These are phyloP conservation scores for Larimichthys polyactis DNA, from an alignment of 2,113 vertebrate genomes.

Conservation along the genomic window DNA sequence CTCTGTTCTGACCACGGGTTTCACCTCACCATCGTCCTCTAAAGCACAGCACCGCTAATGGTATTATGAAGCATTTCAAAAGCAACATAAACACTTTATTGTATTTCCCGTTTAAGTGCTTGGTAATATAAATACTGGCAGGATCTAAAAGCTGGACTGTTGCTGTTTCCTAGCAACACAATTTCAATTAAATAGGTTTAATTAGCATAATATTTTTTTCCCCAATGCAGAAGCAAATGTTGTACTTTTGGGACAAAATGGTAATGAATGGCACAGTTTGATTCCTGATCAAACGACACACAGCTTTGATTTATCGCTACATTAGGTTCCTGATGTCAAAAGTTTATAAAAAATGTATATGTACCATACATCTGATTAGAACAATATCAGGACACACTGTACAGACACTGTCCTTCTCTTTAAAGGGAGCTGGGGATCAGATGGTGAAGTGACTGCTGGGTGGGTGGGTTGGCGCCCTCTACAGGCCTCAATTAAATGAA, in stretches of 20 bases:
- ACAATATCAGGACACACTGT: background rate
- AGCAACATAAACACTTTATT: conserved; percentile 1
- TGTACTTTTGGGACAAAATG: conserved; percentile 24
- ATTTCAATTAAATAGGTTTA: conserved; percentile 48
- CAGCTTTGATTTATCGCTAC: background rate
- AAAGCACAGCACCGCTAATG: background rate
- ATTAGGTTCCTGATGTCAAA: background rate
- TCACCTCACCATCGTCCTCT: conserved; percentile 5
- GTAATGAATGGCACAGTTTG: conserved; percentile 6
- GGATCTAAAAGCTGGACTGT: conserved; percentile 25
- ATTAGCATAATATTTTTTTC: conserved; percentile 12
- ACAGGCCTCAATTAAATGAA: conserved; percentile 29
- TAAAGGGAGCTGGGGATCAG: background rate
- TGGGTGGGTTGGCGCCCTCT: conserved; percentile 66
- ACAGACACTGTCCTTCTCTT: background rate
- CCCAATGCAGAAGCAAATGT: background rate
- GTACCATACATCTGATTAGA: background rate
- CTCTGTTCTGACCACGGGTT: background rate
- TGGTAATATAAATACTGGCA: conserved; percentile 16
- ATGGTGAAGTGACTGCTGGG: background rate
- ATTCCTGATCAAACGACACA: conserved; percentile 11
- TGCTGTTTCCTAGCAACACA: conserved; percentile 70
- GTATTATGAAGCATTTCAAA: background rate
- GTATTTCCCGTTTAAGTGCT: conserved; percentile 1
- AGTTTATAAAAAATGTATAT: too few relatives aligned